Conservation (phyloP, 1,140 invertebrate species). For the Aphis craccivora region DNA sequence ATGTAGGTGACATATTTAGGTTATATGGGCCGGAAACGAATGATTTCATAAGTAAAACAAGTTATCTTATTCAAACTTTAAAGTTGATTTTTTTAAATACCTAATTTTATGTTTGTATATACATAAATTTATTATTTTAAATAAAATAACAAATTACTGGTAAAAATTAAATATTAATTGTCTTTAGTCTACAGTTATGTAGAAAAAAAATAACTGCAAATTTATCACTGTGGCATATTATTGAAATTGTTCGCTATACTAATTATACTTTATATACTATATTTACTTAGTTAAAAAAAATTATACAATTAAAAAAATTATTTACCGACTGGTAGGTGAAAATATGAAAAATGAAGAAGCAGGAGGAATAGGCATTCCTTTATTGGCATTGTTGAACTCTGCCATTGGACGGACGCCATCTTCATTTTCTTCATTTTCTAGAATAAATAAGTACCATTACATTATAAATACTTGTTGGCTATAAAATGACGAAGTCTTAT, state of each 20-base stretch:
- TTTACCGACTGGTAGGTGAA: constrained; percentile 90
- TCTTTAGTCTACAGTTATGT: background rate
- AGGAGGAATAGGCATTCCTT: constrained; percentile 93
- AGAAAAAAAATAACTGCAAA: background rate
- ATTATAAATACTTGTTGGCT: background rate
- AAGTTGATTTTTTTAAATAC: background rate
- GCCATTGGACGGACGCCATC: constrained; percentile 72
- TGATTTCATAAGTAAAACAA: too few species aligned
- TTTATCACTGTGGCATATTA: background rate
- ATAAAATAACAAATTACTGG: background rate
- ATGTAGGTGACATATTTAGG: background rate
- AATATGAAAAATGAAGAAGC: constrained; percentile 97
- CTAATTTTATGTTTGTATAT: background rate
- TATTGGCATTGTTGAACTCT: constrained; percentile 85
- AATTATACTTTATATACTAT: background rate
- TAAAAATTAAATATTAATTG: background rate
- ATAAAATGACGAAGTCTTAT: background rate
- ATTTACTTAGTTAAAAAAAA: background rate
- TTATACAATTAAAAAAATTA: background rate
- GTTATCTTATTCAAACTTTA: background rate
- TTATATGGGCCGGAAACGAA: background rate
- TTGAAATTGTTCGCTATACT: background rate
- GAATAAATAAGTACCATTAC: background rate
- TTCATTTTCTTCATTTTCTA: constrained; percentile 48
- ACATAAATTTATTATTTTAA: background rate